Percentiles rank a stretch among this genome's conserved stretches.
These are phyloP conservation scores for Oxygymnocypris stewartii DNA, from an alignment of 2,113 vertebrate species.

Conservation along the genomic window DNA sequence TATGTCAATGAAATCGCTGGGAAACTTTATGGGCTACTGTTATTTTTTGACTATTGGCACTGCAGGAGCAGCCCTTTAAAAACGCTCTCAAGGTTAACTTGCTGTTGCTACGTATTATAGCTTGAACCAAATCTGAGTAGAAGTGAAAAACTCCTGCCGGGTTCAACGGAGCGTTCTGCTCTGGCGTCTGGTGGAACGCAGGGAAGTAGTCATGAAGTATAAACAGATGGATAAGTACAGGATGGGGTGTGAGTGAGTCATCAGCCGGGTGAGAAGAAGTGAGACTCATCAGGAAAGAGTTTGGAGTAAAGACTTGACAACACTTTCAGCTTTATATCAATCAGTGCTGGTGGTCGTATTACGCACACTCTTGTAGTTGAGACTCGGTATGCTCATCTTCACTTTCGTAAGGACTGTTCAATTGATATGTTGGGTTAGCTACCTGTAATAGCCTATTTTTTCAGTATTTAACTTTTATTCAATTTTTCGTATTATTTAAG, in stretches of 20 bases:
- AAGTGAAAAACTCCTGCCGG: not conserved
- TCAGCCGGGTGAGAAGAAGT: conserved; percentile 8
- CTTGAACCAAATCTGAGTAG: not conserved
- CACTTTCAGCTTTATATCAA: conserved; percentile 26
- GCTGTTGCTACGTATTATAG: not conserved
- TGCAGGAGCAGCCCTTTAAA: conserved; percentile 12
- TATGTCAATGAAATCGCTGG: conserved; percentile 24
- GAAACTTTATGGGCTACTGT: conserved; percentile 16
- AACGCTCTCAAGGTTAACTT: conserved; percentile 9
- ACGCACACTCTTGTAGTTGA: not conserved
- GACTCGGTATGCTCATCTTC: conserved; percentile 15
- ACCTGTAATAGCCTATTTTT: not conserved
- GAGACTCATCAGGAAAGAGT: conserved; percentile 33
- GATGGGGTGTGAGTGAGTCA: conserved; percentile 24
- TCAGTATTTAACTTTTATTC: not conserved
- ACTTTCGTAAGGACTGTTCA: not conserved
- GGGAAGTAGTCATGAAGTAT: conserved; percentile 10
- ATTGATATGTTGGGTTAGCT: not conserved
- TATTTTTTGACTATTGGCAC: conserved; percentile 35
- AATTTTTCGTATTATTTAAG: too few species aligned
- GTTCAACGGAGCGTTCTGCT: not conserved
- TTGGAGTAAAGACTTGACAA: conserved; percentile 39
- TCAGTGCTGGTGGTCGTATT: conserved; percentile 45
- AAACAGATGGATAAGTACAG: conserved; percentile 19
- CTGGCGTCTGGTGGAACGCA: not conserved